A percentile compares a stretch with the other conserved stretches of the same genome.
phyloP scores from a whole-genome alignment of 1,140 invertebrate genomes.

The Brachionus koreanus region DNA sequence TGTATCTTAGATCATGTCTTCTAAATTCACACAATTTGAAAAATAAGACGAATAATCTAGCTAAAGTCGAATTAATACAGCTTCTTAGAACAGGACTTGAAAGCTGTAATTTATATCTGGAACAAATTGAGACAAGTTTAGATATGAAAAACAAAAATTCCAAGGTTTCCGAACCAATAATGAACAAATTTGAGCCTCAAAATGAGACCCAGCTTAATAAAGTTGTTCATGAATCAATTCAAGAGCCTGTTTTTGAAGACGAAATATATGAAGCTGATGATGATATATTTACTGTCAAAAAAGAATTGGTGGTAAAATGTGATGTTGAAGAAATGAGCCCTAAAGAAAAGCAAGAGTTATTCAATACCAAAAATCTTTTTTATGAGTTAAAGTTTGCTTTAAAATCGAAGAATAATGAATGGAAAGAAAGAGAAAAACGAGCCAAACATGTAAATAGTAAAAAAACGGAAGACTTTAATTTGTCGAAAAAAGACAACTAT shows the following conservation, averaged over 20 bases:
- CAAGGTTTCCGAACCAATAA: not conserved
- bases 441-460: not conserved
- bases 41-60: not conserved
- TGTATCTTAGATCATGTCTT: not conserved
- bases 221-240: not conserved
- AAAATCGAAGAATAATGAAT: slow-evolving; percentile 36
- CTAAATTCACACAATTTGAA: not conserved
- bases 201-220: not conserved
- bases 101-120: not conserved
- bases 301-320: not conserved
- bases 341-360: not conserved
- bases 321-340: not conserved
- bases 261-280: slow-evolving; percentile 31
- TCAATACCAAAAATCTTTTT: slow-evolving; percentile 24
- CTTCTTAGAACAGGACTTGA: not conserved
- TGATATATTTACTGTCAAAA: not conserved
- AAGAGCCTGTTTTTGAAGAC: not conserved
- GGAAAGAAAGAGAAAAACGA: slow-evolving; percentile 5
- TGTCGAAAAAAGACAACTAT: not conserved
- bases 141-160: not conserved
- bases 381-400: slow-evolving; percentile 37
- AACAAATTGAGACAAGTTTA: not conserved
- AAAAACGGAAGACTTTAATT: not conserved
- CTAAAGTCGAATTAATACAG: not conserved
- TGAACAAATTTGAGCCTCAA: not conserved